Evolutionary conservation across 2,113 vertebrate species (phyloP).

Genomic region (Oreochromis niloticus): DNA sequence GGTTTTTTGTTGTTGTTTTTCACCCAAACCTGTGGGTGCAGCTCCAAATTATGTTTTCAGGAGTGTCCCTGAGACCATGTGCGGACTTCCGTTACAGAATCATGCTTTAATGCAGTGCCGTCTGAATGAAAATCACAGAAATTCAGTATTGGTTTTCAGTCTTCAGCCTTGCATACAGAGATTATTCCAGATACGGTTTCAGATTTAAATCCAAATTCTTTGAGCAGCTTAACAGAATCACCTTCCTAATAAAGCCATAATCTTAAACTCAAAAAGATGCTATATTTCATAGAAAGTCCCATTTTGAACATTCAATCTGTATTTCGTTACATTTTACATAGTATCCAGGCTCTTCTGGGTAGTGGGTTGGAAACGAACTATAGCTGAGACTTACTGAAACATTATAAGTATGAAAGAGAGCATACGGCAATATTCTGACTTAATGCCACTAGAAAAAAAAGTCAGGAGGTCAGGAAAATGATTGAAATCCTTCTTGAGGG

Average conservation of each 20-base stretch:
- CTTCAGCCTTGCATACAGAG: not conserved
- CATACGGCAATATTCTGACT: not conserved
- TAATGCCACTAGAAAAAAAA: not conserved
- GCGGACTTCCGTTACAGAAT: fast-evolving
- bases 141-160: not conserved
- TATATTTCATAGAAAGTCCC: not conserved
- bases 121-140: not conserved
- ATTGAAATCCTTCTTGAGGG: not conserved
- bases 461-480: not conserved
- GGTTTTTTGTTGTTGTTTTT: fast-evolving
- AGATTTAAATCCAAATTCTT: not conserved
- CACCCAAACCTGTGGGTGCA: not conserved
- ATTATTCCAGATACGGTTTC: not conserved
- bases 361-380: not conserved
- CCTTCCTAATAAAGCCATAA: not conserved
- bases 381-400: not conserved
- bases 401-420: not conserved
- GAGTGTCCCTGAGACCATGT: not conserved
- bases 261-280: not conserved
- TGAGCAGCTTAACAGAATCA: not conserved
- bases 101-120: not conserved
- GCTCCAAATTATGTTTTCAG: not conserved
- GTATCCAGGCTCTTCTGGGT: not conserved
- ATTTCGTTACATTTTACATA: not conserved
- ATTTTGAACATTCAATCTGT: not conserved